Percentiles rank a stretch among this genome's conserved stretches.
Evolutionary conservation across 2,797 vertebrate genomes (phyloP).

Genomic region (Phalanger gymnotis): DNA sequence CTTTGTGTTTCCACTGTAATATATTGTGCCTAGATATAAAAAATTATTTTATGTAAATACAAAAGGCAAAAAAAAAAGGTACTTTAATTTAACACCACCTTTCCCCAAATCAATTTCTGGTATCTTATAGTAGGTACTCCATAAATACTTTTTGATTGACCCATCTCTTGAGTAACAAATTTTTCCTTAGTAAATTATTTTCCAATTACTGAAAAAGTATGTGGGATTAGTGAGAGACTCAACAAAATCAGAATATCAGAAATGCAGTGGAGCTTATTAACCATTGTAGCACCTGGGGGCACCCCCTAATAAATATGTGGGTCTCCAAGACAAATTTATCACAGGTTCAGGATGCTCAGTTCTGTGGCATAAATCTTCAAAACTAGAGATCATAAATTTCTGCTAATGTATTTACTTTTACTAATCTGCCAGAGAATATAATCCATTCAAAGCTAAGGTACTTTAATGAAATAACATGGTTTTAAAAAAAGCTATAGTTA

Average conservation of each 20-base stretch:
- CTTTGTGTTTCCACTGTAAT: conserved; percentile 6
- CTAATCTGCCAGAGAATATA: neutral
- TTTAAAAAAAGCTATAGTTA: neutral
- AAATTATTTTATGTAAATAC: conserved; percentile 18
- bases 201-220: neutral
- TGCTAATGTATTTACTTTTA: neutral
- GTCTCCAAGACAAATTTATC: neutral
- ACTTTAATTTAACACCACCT: neutral
- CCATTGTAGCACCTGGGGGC: neutral
- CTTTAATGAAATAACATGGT: neutral
- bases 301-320: neutral
- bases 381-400: neutral
- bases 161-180: neutral
- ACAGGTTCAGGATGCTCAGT: neutral
- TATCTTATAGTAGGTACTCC: neutral
- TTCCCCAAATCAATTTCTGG: neutral
- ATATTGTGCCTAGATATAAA: neutral
- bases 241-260: neutral
- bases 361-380: neutral
- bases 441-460: neutral
- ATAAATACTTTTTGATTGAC: neutral
- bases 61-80: neutral
- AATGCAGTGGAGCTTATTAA: neutral
- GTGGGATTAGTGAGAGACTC: neutral
- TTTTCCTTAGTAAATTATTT: neutral